Evolutionary conservation across 1,140 invertebrate species (phyloP).

Genomic region (Drosophila truncata): DNA sequence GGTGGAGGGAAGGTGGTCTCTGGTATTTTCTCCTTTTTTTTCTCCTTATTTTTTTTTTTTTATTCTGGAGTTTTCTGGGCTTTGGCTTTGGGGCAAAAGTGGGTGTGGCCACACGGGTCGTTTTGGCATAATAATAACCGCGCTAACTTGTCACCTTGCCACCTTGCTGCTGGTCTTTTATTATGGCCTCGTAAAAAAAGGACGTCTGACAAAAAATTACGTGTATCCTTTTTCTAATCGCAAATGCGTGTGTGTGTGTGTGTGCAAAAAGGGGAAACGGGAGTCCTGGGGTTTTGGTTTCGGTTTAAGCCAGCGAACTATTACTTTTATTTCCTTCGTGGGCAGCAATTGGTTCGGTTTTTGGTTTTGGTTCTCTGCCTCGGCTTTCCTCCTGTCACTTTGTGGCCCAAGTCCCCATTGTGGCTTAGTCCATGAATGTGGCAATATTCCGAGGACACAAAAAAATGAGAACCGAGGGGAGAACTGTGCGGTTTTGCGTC

Average conservation of each 20-base stretch:
- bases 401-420: conserved; percentile 51
- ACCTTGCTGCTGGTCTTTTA: conserved; percentile 70
- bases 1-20: conserved; percentile 1
- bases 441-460: not conserved
- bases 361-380: conserved; percentile 16
- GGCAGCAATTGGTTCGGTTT: conserved; percentile 42
- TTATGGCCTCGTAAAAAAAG: conserved; percentile 68
- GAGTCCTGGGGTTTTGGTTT: not conserved
- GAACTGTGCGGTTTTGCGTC: conserved; percentile 51
- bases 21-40: not conserved
- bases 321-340: conserved; percentile 75
- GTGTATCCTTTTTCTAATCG: conserved; percentile 83
- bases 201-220: conserved; percentile 70
- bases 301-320: conserved; percentile 54
- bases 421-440: conserved; percentile 73
- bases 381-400: conserved; percentile 56
- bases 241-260: conserved; percentile 64
- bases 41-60: not conserved
- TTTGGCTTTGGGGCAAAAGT: not conserved
- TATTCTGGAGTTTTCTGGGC: not conserved
- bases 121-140: conserved; percentile 79
- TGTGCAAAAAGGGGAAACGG: not conserved
- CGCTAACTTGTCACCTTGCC: conserved; percentile 69
- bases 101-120: conserved; percentile 2
- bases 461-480: not conserved